These are phyloP conservation scores for Gibbula magus DNA, from an alignment of 2,888 invertebrate genomes.

Conservation along the genomic window DNA sequence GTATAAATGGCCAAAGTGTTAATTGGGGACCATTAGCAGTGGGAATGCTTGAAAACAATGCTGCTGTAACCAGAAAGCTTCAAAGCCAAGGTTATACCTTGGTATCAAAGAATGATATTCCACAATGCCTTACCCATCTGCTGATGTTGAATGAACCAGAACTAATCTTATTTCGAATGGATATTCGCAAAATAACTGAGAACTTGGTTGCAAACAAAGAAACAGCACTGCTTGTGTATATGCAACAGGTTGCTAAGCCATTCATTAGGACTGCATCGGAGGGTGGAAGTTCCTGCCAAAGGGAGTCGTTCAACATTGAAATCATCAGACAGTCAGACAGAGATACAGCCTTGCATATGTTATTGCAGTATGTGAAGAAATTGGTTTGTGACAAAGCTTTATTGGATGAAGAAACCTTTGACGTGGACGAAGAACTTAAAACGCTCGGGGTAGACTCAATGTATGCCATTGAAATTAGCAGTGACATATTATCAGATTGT, in stretches of 20 bases:
- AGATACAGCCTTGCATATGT: slow-evolving; percentile 32
- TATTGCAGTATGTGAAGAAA: slow-evolving; percentile 35
- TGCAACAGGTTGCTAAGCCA: slow-evolving; percentile 20
- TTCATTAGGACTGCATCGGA: slow-evolving; percentile 12
- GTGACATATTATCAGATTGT: slow-evolving; percentile 35
- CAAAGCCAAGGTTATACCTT: slow-evolving; percentile 36
- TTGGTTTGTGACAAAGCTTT: slow-evolving; percentile 41
- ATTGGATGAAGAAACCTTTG: slow-evolving; percentile 35
- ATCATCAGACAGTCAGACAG: slow-evolving; percentile 30
- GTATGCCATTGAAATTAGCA: slow-evolving; percentile 49
- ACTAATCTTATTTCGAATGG: slow-evolving; percentile 42
- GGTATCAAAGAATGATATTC: slow-evolving; percentile 1
- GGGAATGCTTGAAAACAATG: slow-evolving; percentile 45
- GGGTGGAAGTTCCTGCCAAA: not conserved
- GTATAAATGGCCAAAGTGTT: slow-evolving; percentile 53
- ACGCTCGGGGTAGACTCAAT: slow-evolving; percentile 55
- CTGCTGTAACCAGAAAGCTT: slow-evolving; percentile 17
- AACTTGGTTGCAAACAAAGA: not conserved
- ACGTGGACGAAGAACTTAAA: slow-evolving; percentile 36
- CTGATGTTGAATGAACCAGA: slow-evolving; percentile 43
- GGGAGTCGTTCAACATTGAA: slow-evolving; percentile 24
- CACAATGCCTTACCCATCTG: slow-evolving; percentile 40
- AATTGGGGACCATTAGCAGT: slow-evolving; percentile 63
- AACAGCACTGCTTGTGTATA: too few species aligned
- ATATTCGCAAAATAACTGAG: slow-evolving; percentile 40